Evolutionary conservation across 2,888 invertebrate genomes (phyloP), one percentile per base, ranked within the genome.

Genomic region (Spilarctia lutea): DNA sequence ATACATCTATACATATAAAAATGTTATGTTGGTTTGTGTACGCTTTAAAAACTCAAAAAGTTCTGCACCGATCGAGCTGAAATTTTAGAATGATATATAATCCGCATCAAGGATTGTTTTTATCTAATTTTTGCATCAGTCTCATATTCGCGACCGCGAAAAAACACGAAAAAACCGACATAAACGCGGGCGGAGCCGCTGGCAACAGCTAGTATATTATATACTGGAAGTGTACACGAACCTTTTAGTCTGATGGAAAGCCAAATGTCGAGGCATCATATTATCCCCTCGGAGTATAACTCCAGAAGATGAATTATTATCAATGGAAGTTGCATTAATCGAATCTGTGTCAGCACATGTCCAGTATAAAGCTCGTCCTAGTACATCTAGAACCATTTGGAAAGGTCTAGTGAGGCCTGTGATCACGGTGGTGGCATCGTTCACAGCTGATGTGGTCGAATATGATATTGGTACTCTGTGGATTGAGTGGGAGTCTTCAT

Each of bases 311-410:
- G 96, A 96, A 87, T 97, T 96, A 87, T 91, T 96, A 76, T 97
- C 97, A 42, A 98, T 96, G 78, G 98, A 96, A 0, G 99, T 99
- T 0, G 98, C 98, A 91, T 99, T 99, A 69, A 99, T 99, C 0
- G 98, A 97, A 90, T 99, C 98, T 16, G 97, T 97, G 79, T 97
- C 96, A 0, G 97, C 96, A 86, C 98, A 98, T 0, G 98, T 98
- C 99, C 99, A 99, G 93, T 98, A 99, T 0, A 99, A 91, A 2
- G 98, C 94, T 27, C 98, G 96, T 0, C 98, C 98, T 52, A 98
- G 96, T 0, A 98, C 97, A 91, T 99, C 99, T 13, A 99, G 95
- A 0, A 98, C 99, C 85, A 99, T 96, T 91, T 99, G 98, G 87
- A 97, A 98, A 0, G 98, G 98, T 75, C 97, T 96, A 0, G 95